Conservation (phyloP, 2,113 vertebrate genomes). For the Octodon degus region DNA sequence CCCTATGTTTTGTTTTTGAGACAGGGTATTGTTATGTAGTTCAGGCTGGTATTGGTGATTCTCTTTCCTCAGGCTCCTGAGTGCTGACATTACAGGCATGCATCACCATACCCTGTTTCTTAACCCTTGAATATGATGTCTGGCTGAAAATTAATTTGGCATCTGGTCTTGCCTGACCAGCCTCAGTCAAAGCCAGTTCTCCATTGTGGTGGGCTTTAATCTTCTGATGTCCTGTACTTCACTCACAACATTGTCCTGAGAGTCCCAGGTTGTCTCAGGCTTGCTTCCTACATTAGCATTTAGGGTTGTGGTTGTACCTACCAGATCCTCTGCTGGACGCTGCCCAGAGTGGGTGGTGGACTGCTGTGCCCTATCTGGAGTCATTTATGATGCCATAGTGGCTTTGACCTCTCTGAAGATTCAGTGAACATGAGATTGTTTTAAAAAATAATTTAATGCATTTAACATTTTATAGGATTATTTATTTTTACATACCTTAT, state of each 20-base stretch:
- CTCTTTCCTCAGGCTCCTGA: neutral
- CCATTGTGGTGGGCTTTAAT: neutral
- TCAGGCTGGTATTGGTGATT: neutral
- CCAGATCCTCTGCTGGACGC: neutral
- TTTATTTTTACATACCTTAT: neutral
- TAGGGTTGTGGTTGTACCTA: neutral
- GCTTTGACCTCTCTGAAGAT: neutral
- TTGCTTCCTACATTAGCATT: neutral
- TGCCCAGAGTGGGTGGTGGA: neutral
- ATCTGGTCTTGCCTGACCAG: neutral
- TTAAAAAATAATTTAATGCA: neutral
- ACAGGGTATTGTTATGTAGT: neutral
- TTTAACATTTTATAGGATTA: neutral
- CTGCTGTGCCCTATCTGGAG: neutral
- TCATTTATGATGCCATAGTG: neutral
- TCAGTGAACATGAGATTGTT: neutral
- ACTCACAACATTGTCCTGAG: neutral
- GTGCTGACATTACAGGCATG: neutral
- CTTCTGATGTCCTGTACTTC: neutral
- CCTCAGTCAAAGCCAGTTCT: neutral
- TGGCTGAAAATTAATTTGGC: conserved; percentile 23
- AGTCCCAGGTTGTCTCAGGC: neutral
- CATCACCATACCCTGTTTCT: neutral
- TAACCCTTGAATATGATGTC: neutral
- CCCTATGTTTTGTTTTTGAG: neutral